Percentiles rank a stretch among this genome's conserved stretches.
Evolutionary conservation across 2,113 vertebrate genomes (phyloP).

Genomic region (Callopanchax toddi): DNA sequence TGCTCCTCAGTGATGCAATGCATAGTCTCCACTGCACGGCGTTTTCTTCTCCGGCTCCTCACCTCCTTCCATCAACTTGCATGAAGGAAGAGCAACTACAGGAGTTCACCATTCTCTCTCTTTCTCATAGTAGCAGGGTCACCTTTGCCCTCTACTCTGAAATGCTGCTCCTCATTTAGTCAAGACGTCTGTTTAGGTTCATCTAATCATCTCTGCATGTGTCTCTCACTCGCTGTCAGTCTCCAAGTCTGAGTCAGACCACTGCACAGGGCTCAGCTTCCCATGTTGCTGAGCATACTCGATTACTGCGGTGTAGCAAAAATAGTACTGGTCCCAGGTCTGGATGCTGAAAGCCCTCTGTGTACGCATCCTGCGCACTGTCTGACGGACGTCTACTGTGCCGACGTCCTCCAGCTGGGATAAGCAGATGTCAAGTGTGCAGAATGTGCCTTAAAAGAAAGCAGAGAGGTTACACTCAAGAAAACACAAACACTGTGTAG

Average conservation of each 20-base stretch:
- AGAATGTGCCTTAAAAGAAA: constrained; percentile 78
- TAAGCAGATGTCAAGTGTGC: constrained; percentile 84
- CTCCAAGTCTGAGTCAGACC: constrained; percentile 85
- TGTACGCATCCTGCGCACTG: constrained; percentile 80
- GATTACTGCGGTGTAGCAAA: constrained; percentile 82
- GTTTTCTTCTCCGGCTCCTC: constrained; percentile 40
- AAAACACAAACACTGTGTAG: too few species aligned
- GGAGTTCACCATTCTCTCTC: constrained; percentile 44
- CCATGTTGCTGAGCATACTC: constrained; percentile 81
- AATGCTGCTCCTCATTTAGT: constrained; percentile 32
- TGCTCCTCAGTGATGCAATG: constrained; percentile 36
- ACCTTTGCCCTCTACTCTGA: constrained; percentile 22
- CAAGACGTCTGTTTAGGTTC: constrained; percentile 37
- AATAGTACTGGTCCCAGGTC: constrained; percentile 86
- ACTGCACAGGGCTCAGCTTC: constrained; percentile 81
- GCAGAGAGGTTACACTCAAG: not conserved
- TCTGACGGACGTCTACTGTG: constrained; percentile 79
- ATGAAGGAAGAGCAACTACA: constrained; percentile 41
- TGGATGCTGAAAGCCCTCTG: constrained; percentile 85
- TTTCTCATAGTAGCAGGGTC: constrained; percentile 40
- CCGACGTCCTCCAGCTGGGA: constrained; percentile 82
- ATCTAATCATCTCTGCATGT: not conserved
- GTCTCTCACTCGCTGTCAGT: constrained; percentile 83
- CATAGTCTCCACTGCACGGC: constrained; percentile 44
- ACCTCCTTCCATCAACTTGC: constrained; percentile 20